Base-by-base conservation (phyloP, 2,888 invertebrate genomes). In the Lasius platythorax region DNA sequence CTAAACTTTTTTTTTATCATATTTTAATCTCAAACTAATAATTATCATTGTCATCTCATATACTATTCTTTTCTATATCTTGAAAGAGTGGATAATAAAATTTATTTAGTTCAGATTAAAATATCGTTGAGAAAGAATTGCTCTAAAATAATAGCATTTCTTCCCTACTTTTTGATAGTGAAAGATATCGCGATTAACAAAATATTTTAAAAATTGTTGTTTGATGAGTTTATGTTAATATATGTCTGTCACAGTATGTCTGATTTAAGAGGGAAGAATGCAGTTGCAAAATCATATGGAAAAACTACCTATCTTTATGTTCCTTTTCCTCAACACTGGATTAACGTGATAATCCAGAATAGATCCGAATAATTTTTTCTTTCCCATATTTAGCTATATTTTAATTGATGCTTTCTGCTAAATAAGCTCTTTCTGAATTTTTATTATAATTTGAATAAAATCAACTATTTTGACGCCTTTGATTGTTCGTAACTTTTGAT, bases 11-110 rank as follows among this genome's bases (percentile, higher is more conserved):
- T 70, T n/a, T 70, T 30, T 11, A 30, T 11, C 28, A 6, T 70
- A 5, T 68, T n/a, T 67, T 68, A 50, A 67, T 64, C 23, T n/a
- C 11, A 50, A 33, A 1, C 9, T 46, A 68, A 68, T 53, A 53
- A 53, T n/a, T 37, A 9, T 56, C 9, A 72, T 56, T 37, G 8
- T 70, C n/a, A 23, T 37, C 9, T 33, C 12, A 53, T 23, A 53
- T 4, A 37, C 9, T 37, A 15, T n/a, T 72, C 33, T 33, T 15
- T 23, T 8, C 5, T 56, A 15, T 72, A 18, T 50, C 50, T 50
- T 50, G 3, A 50, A 50, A 50, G 11, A 50, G 5, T 18, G 1
- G 6, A 18, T 50, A 50, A 50, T 50, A 50, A 50, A 50, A 50
- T 50, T 50, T 50, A 50, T 18, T 50, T 50, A 50, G 18, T 50